Conservation (phyloP, 2,113 vertebrate genomes). For the Melospiza georgiana region DNA sequence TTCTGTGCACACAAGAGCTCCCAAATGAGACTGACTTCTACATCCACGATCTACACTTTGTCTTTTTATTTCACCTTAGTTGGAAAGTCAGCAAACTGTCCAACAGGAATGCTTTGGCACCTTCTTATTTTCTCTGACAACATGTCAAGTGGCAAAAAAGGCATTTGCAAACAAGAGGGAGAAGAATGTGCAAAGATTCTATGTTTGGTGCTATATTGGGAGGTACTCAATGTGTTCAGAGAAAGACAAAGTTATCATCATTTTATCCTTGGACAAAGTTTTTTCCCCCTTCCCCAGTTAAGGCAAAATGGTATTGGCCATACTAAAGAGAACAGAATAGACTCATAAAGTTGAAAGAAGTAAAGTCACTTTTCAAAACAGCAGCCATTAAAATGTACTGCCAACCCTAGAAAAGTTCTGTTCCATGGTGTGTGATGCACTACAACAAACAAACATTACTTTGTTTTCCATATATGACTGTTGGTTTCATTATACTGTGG, state of each 20-base stretch:
- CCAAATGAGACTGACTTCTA: not conserved
- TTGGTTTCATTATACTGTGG: not conserved
- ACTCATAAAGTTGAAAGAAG: not conserved
- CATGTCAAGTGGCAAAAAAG: not conserved
- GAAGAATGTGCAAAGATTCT: not conserved
- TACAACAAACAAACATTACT: not conserved
- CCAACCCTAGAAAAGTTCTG: not conserved
- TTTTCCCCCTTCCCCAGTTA: not conserved
- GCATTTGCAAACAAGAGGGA: constrained; percentile 31
- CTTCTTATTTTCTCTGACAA: constrained; percentile 19
- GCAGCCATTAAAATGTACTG: not conserved
- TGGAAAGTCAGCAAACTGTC: not conserved
- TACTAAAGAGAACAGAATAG: not conserved
- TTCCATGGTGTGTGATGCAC: not conserved
- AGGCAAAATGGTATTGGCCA: not conserved
- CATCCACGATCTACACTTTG: not conserved
- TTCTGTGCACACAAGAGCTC: not conserved
- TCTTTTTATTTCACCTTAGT: not conserved
- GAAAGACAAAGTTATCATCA: not conserved
- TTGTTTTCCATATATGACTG: not conserved
- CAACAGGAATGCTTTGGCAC: constrained; percentile 9
- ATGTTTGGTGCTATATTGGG: not conserved
- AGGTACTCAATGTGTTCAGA: not conserved
- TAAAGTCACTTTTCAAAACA: not conserved
- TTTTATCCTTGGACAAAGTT: not conserved